Conservation (phyloP, 2,888 invertebrate genomes). For the Sabatieria punctata region DNA sequence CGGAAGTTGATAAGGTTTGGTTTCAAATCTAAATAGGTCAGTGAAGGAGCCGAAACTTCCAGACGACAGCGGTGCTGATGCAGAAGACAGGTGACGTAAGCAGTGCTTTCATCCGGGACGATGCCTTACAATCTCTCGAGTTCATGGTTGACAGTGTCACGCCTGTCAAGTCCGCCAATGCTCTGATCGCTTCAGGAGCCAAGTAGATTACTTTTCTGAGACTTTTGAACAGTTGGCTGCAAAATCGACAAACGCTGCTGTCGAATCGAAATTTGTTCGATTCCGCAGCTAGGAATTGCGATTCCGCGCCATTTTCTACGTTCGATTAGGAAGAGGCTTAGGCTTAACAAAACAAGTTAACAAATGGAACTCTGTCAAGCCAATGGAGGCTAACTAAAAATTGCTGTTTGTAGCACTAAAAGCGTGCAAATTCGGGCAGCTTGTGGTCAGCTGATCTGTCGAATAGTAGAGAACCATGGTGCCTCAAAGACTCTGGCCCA, state of each 20-base stretch:
- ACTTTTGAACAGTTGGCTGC: too few relatives aligned
- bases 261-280: too few relatives aligned
- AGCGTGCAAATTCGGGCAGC: conserved; percentile 71
- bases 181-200: conserved; percentile 32
- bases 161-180: conserved; percentile 37
- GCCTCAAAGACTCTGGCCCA: conserved; percentile 52
- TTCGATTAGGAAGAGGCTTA: too few relatives aligned
- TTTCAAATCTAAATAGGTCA: too few relatives aligned
- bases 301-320: too few relatives aligned
- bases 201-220: conserved; percentile 12
- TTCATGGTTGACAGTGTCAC: conserved; percentile 60
- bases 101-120: conserved; percentile 74
- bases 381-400: too few relatives aligned
- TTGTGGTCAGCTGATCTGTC: conserved; percentile 56
- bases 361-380: too few relatives aligned
- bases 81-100: conserved; percentile 52
- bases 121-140: conserved; percentile 63
- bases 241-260: too few relatives aligned
- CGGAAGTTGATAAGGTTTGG: conserved; percentile 31
- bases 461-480: conserved; percentile 55
- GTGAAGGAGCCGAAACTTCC: background rate
- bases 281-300: too few relatives aligned
- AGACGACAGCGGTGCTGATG: conserved; percentile 17
- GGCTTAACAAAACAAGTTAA: too few relatives aligned
- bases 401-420: conserved; percentile 51